Conservation (phyloP, 2,113 vertebrate genomes). For the Zeus faber region DNA sequence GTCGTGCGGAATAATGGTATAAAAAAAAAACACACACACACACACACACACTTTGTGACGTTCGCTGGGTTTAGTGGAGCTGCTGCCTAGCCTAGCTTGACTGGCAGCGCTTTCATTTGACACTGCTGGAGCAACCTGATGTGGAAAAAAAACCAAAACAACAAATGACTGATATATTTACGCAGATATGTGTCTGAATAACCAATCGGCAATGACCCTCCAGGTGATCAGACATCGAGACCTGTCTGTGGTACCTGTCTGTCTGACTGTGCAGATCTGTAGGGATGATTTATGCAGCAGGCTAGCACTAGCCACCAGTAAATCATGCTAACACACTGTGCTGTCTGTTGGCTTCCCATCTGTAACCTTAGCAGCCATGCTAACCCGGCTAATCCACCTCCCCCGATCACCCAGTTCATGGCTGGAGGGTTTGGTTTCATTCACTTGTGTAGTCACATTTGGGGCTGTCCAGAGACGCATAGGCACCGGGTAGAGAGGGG, state of each 20-base stretch:
- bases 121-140: constrained; percentile 17
- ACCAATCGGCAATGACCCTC: constrained; percentile 14
- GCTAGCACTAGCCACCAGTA: constrained; percentile 43
- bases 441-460: too few species aligned
- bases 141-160: constrained; percentile 17
- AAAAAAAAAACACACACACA: too few species aligned
- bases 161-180: constrained; percentile 9
- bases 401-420: too few species aligned
- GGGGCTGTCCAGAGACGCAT: too few species aligned
- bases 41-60: background rate
- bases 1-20: constrained; percentile 2
- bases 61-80: constrained; percentile 22
- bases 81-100: constrained; percentile 45
- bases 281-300: constrained; percentile 26
- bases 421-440: too few species aligned
- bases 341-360: constrained; percentile 41
- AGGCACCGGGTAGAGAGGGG: too few species aligned
- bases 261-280: constrained; percentile 28
- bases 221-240: constrained; percentile 15
- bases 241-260: too few species aligned
- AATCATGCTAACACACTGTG: constrained; percentile 34
- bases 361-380: constrained; percentile 22
- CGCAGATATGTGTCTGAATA: constrained; percentile 20
- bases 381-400: constrained; percentile 24
- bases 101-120: constrained; percentile 36